Evolutionary conservation across 2,113 vertebrate genomes (phyloP).

Genomic region (Triplophysa dalaica): DNA sequence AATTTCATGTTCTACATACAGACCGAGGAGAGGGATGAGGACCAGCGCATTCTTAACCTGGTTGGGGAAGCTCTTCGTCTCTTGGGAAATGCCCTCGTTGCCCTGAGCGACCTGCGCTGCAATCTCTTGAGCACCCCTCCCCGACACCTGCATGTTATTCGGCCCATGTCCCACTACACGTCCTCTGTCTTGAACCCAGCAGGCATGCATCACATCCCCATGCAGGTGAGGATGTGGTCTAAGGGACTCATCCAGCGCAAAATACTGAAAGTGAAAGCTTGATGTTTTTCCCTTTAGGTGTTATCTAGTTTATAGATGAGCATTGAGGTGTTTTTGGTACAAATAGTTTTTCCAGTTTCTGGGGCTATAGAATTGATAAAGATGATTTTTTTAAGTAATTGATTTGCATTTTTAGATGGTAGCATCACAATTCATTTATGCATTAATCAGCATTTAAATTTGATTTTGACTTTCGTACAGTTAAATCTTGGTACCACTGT

Average conservation of each 20-base stretch:
- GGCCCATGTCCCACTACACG: slow-evolving; percentile 88
- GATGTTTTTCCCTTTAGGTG: neutral
- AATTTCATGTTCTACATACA: slow-evolving; percentile 43
- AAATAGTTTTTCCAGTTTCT: slow-evolving; percentile 1
- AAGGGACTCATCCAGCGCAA: neutral
- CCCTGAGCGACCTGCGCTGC: slow-evolving; percentile 86
- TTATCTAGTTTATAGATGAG: neutral
- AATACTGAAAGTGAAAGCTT: slow-evolving; percentile 19
- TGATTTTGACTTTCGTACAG: slow-evolving; percentile 61
- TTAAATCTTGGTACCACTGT: slow-evolving; percentile 89
- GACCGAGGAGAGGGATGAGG: slow-evolving; percentile 83
- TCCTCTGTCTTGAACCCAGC: slow-evolving; percentile 80
- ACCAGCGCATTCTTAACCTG: slow-evolving; percentile 83
- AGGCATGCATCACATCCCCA: slow-evolving; percentile 82
- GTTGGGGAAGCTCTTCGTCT: slow-evolving; percentile 86
- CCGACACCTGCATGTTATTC: slow-evolving; percentile 86
- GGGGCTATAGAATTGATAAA: neutral
- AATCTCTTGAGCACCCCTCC: slow-evolving; percentile 82
- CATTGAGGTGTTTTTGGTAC: slow-evolving; percentile 4
- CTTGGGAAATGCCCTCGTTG: slow-evolving; percentile 88
- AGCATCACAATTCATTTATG: neutral
- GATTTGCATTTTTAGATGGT: neutral
- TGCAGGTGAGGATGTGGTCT: slow-evolving; percentile 75
- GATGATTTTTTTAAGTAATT: neutral
- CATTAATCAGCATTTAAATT: too few species aligned